These are phyloP conservation scores for Greenwoodochromis staneri DNA, from an alignment of 2,113 vertebrate species.

Conservation along the genomic window DNA sequence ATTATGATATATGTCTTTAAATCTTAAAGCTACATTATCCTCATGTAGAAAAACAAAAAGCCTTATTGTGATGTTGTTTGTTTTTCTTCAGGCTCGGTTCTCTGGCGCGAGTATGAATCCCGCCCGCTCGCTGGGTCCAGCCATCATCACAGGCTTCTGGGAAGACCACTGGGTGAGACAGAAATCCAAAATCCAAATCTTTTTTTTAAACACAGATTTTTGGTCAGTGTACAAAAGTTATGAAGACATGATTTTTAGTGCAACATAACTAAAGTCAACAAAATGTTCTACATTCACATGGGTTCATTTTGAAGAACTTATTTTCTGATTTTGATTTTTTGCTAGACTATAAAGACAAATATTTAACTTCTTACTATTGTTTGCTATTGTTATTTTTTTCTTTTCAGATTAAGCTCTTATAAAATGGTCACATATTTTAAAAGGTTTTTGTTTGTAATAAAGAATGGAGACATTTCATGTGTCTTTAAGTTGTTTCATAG, in stretches of 20 bases:
- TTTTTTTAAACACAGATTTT: not conserved
- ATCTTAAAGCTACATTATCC: not conserved
- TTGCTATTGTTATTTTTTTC: not conserved
- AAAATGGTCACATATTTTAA: not conserved
- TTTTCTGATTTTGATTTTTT: not conserved
- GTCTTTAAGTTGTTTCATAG: not conserved
- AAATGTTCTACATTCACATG: not conserved
- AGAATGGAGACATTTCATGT: not conserved
- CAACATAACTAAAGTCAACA: not conserved
- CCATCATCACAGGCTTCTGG: slow-evolving; percentile 77
- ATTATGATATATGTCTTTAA: not conserved
- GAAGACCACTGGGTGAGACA: slow-evolving; percentile 79
- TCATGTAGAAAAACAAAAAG: not conserved
- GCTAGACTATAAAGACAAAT: not conserved
- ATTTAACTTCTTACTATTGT: not conserved
- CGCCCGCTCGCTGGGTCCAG: slow-evolving; percentile 73
- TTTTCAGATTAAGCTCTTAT: not conserved
- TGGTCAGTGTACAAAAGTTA: not conserved
- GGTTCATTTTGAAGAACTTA: not conserved
- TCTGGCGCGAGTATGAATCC: slow-evolving; percentile 82
- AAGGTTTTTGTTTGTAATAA: not conserved
- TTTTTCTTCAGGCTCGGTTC: slow-evolving; percentile 65
- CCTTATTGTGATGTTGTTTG: not conserved
- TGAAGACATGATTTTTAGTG: not conserved
- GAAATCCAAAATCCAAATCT: not conserved